Conservation (phyloP, 1,140 invertebrate species). For the Ganaspis sp. region DNA sequence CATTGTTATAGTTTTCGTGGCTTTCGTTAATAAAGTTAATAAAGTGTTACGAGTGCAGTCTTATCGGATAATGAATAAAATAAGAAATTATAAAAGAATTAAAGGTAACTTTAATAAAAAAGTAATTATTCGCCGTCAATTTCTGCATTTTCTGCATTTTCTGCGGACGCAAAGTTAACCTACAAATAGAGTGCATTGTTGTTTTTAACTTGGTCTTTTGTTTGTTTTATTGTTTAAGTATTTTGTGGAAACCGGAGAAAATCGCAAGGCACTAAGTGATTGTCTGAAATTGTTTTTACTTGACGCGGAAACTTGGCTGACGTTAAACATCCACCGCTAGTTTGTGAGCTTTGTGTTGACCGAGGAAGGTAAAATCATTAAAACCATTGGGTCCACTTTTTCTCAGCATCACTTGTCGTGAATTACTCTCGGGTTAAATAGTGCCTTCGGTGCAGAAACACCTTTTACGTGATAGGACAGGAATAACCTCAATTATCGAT, state of each 20-base stretch:
- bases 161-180: too few species aligned
- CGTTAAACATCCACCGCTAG: background rate
- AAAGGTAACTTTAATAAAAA: too few species aligned
- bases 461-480: conserved; percentile 63
- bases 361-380: background rate
- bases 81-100: too few species aligned
- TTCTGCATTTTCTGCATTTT: too few species aligned
- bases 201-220: background rate
- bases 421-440: conserved; percentile 59
- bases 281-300: conserved; percentile 2
- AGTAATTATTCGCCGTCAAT: too few species aligned
- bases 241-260: background rate
- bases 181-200: background rate
- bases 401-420: background rate
- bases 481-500: conserved; percentile 6
- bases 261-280: background rate
- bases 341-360: conserved; percentile 21
- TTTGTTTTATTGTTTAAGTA: background rate
- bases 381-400: conserved; percentile 9
- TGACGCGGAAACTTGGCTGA: background rate
- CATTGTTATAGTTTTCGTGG: too few species aligned
- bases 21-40: too few species aligned
- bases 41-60: too few species aligned
- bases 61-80: too few species aligned
- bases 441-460: conserved; percentile 56